A percentile compares a stretch with the other conserved stretches of the same genome.
Conservation (phyloP, 2,797 vertebrate species). For the Sebastes steindachneri region DNA sequence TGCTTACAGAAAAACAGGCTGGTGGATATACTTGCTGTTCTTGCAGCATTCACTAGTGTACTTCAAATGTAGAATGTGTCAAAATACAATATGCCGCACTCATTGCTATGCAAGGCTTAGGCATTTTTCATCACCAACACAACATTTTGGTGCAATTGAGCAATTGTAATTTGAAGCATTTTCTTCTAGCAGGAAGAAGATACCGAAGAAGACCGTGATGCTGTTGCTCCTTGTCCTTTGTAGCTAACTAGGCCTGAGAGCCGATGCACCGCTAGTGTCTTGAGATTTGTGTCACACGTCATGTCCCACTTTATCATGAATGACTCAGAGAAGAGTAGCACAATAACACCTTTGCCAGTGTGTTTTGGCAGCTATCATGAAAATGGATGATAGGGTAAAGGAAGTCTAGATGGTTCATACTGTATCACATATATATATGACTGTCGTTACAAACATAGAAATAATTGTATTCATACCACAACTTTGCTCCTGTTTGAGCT, state of each 20-base stretch:
- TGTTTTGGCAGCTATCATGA: background rate
- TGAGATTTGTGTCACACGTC: slow-evolving; percentile 11
- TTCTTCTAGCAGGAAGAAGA: background rate
- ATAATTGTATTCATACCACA: background rate
- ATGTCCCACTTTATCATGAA: background rate
- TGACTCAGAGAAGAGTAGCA: slow-evolving; percentile 16
- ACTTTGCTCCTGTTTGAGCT: background rate
- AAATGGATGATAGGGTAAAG: background rate
- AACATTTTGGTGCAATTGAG: background rate
- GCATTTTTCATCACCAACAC: background rate
- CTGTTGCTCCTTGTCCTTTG: background rate
- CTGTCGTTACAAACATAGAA: background rate
- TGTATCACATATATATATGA: background rate
- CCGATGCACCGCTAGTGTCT: slow-evolving; percentile 7
- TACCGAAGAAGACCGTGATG: background rate
- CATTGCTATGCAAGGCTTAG: background rate
- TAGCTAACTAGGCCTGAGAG: background rate
- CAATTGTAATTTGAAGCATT: background rate
- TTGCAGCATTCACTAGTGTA: background rate
- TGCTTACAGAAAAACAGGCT: slow-evolving; percentile 41
- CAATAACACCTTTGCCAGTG: background rate
- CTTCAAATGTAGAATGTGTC: slow-evolving; percentile 17
- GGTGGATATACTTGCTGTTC: slow-evolving; percentile 37
- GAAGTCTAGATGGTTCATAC: background rate
- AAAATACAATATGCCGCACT: background rate